These are phyloP conservation scores for Paratrypauchen microcephalus DNA, from an alignment of 2,797 vertebrate species.

Conservation along the genomic window DNA sequence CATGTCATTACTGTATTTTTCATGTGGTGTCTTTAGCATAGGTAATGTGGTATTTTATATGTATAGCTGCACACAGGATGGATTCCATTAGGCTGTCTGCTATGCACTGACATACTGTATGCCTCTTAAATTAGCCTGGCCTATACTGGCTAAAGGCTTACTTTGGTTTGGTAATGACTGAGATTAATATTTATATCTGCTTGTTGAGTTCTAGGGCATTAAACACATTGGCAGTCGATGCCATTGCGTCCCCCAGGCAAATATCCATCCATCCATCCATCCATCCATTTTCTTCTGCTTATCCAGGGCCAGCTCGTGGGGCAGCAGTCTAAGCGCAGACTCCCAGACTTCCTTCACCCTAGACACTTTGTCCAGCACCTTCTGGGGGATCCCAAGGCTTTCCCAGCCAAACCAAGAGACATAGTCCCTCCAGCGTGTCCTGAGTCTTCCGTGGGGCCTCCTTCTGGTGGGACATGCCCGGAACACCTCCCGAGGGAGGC, in stretches of 20 bases:
- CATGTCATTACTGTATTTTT: slow-evolving; percentile 34
- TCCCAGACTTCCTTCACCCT: too few relatives aligned
- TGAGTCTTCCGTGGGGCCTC: too few relatives aligned
- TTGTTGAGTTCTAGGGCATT: neutral
- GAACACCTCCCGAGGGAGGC: too few relatives aligned
- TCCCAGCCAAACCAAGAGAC: too few relatives aligned
- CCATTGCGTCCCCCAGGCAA: neutral
- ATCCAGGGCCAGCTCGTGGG: too few relatives aligned
- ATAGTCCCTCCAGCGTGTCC: too few relatives aligned
- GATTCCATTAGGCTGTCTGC: slow-evolving; percentile 10
- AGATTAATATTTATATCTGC: slow-evolving; percentile 4
- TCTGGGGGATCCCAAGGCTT: too few relatives aligned
- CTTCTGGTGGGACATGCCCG: too few relatives aligned
- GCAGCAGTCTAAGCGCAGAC: too few relatives aligned
- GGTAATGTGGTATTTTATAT: slow-evolving; percentile 24
- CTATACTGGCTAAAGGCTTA: neutral
- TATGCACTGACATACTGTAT: neutral
- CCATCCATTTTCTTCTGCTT: too few relatives aligned
- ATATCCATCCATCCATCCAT: too few relatives aligned
- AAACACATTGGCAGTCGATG: neutral
- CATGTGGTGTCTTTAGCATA: slow-evolving; percentile 25
- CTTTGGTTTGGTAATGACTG: slow-evolving; percentile 5
- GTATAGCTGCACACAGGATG: slow-evolving; percentile 15
- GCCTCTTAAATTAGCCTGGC: neutral
- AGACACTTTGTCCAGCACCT: too few relatives aligned